Evolutionary conservation across 1,140 invertebrate genomes (phyloP), one percentile per base, ranked within the genome.

Genomic region (Archegozetes longisetosus): DNA sequence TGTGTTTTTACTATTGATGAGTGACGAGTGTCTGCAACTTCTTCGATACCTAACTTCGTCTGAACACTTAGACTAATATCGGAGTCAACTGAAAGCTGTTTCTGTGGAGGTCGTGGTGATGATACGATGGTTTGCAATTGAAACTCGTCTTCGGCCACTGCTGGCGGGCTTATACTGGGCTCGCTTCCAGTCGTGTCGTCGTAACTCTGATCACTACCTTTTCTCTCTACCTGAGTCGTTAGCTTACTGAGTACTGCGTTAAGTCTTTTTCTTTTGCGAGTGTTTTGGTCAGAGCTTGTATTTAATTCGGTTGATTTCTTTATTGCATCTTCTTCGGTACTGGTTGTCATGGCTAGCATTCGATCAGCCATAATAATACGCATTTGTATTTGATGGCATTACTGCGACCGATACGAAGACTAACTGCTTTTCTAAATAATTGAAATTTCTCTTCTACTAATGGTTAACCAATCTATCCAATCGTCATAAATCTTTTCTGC

Each of bases 161-260:
- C 14, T 14, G 46, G 46, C 14, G 46, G 46, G 46, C 46, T 14
- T 14, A n/a, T 14, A n/a, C n/a, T 14, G n/a, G 14, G 46, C 14
- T 47, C 14, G 46, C n/a, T 14, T 14, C n/a, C 14, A n/a, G 46
- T n/a, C 14, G 14, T n/a, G 46, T 47, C 46, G 46, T 14, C 14
- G 46, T 14, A 47, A n/a, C 14, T 47, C n/a, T 47, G 46, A n/a
- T n/a, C 14, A 47, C n/a, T 14, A n/a, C 14, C 46, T 47, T 14
- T 14, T 47, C 46, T 14, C n/a, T n/a, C 14, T 47, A 14, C 65
- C 57, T 82, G 80, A n/a, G 67, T 70, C 1, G 72, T 68, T 20
- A 86, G 70, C 66, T 84, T 84, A 65, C 84, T 82, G 49, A 86
- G 69, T 1, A 86, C 84, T 64, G 84, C 82, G 60, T 80, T 83